phyloP scores from a whole-genome alignment of 2,113 vertebrate species.

The Apteryx mantelli region DNA sequence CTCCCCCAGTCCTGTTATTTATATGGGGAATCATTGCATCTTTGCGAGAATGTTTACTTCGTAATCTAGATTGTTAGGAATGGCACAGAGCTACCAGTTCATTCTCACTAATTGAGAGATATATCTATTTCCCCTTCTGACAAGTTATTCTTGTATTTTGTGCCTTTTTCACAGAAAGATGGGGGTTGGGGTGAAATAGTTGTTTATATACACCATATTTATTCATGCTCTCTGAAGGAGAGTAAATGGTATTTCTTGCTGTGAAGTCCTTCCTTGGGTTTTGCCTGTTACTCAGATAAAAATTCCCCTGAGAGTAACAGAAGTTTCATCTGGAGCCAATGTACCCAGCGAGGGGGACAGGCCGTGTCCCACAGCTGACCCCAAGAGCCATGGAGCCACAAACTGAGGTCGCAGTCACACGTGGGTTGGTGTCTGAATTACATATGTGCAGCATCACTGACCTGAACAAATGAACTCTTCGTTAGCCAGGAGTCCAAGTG shows the following conservation, averaged over 20 bases:
- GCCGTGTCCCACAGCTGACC: background rate
- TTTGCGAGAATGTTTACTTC: background rate
- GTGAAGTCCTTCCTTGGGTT: background rate
- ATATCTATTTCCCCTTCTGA: background rate
- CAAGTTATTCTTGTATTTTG: background rate
- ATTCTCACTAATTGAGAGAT: background rate
- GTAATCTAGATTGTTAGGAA: background rate
- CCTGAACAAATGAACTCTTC: background rate
- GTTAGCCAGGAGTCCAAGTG: background rate
- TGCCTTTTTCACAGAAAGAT: background rate
- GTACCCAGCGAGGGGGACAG: fast-evolving
- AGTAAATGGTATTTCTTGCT: background rate
- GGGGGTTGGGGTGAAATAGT: background rate
- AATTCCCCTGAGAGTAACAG: background rate
- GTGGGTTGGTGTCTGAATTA: background rate
- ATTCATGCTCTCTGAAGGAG: background rate
- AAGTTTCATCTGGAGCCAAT: background rate
- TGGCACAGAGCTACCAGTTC: background rate
- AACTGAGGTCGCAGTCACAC: fast-evolving
- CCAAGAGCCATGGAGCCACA: background rate
- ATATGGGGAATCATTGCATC: background rate
- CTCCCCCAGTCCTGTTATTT: background rate
- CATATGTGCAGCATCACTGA: background rate
- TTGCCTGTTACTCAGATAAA: background rate
- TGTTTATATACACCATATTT: background rate